Base-by-base conservation (phyloP, 2,888 invertebrate genomes). In the Anthophora plumipes region DNA sequence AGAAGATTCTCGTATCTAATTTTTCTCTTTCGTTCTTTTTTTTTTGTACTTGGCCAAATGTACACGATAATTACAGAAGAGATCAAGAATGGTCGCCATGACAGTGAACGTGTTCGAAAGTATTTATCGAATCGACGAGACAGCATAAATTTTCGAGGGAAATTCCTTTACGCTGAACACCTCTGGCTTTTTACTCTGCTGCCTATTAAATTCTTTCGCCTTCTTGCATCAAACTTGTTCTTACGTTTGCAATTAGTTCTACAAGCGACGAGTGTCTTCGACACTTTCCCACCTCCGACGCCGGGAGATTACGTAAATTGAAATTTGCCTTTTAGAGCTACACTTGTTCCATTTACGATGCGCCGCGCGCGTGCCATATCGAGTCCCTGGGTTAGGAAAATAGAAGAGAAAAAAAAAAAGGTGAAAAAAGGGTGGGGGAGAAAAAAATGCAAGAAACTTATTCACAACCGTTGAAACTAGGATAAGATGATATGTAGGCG, bases 271-370 rank as follows among this genome's bases (percentile, higher is more conserved):
- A 60, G 31, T 6, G 41, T 43, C 67, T 77, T 74, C 52, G 17
- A 50, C 55, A 22, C 43, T 75, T 63, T 75, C 57, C 14, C 48
- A 9, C 22, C 11, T 22, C 22, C 20, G 41, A 55, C 69, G 14
- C 68, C 69, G 14, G 60, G 7, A n/a, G 8, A 41, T 77, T 75
- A 68, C 75, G 77, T 67, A 75, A 75, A 77, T 50, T 48, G 61
- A 68, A 68, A 60, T 76, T 55, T 41, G 9, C 76, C 76, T 55
- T 77, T 68, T 57, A 41, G 7, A 68, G 68, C 31, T 9, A n/a
- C n/a, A n/a, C 46, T 55, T 59, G 46, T 54, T 46, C 39, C 37
- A 25, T 55, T 68, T 31, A 41, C 71, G 48, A 52, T 48, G 46
- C 31, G 20, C 17, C 25, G 46, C 41, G 46, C 41, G 8, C 54